Evolutionary conservation across 2,888 invertebrate species (phyloP), one percentile per base, ranked within the genome.

Genomic region (Athalia circularis): DNA sequence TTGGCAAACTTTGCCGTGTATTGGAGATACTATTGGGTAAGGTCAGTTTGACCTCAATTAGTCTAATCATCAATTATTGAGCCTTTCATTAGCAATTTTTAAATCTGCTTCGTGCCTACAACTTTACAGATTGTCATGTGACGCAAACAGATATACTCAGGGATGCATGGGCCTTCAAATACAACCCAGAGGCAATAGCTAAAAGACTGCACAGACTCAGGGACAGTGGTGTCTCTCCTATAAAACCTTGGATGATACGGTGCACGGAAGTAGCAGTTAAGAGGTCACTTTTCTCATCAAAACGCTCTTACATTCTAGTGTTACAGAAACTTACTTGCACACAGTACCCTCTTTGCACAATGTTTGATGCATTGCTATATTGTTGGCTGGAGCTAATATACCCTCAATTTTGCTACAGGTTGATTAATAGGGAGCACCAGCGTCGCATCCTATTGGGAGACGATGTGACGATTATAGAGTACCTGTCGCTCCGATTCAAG

Each of bases 211-310:
- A 91, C 82, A 90, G 89, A 75, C 91, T 93, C 0, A 91, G 91
- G 85, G 87, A 88, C 64, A 83, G 88, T 76, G 90, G 91, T 80
- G 92, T 93, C 72, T 88, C 92, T 77, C 92, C 90, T 80, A 88
- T 93, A 9, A 93, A 92, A 89, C 94, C 94, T 3, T 94, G 94
- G 94, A 94, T 94, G 93, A 92, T 94, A 52, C 90, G 94, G 81
- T 94, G 94, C 85, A 91, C 93, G 29, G 92, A 93, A 82, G 87
- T 91, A 43, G 91, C 92, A 83, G 87, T 94, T 61, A 90, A 92
- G 80, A 93, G 92, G 94, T 94, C 89, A 13, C 45, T 59, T 47
- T 54, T n/a, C 0, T 54, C 7, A 54, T n/a, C 9, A 11, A 52
- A 9, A 9, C 52, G 11, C 11, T 52, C 43, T n/a, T 47, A n/a